phyloP scores from a whole-genome alignment of 2,797 vertebrate species.

The Myotis planiceps region DNA sequence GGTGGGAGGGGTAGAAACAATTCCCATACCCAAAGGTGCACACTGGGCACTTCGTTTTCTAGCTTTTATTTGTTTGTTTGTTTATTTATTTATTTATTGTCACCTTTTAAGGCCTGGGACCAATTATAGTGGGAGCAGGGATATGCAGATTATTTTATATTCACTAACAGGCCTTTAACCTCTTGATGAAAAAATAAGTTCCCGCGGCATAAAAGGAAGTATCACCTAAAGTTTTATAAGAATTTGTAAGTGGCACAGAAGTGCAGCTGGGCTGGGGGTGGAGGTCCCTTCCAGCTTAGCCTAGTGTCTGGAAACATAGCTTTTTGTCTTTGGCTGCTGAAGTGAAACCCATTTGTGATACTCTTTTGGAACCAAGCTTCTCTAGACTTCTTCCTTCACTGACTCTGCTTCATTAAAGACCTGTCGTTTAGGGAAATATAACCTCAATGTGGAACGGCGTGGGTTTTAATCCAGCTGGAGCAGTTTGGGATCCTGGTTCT shows the following conservation, averaged over 20 bases:
- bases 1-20: background rate
- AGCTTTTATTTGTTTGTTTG: background rate
- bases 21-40: background rate
- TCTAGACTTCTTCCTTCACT: background rate
- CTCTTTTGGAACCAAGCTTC: background rate
- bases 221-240: background rate
- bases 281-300: background rate
- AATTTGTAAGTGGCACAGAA: background rate
- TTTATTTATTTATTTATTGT: background rate
- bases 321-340: background rate
- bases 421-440: background rate
- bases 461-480: background rate
- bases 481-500: background rate
- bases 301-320: background rate
- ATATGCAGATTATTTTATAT: background rate
- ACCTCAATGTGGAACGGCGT: background rate
- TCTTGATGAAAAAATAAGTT: background rate
- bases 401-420: background rate
- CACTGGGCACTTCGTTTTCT: background rate
- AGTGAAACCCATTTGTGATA: background rate
- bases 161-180: background rate
- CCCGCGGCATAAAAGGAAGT: background rate
- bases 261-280: background rate
- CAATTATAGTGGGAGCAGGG: background rate
- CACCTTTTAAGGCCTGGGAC: background rate